Percentiles rank a stretch among this genome's conserved stretches.
These are phyloP conservation scores for Fabriciana adippe DNA, from an alignment of 2,888 invertebrate genomes.

Conservation along the genomic window DNA sequence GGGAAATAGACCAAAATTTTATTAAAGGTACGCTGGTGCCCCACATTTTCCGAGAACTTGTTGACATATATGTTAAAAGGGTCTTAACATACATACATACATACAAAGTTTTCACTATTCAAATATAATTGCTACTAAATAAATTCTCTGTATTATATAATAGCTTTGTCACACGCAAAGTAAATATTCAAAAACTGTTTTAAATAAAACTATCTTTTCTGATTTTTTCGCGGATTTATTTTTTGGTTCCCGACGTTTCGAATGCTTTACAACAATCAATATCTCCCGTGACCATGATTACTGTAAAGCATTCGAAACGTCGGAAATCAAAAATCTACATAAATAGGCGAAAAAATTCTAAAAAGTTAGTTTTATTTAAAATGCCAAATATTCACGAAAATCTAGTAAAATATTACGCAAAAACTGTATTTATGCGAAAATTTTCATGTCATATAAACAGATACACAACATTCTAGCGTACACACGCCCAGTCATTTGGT, in stretches of 20 bases:
- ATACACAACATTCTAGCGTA: slow-evolving; percentile 6
- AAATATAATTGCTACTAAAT: not conserved
- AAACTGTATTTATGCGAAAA: not conserved
- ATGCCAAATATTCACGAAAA: too few relatives aligned
- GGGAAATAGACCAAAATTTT: slow-evolving; percentile 17
- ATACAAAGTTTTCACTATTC: too few relatives aligned
- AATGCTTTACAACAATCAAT: too few relatives aligned
- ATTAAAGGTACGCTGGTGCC: slow-evolving; percentile 13
- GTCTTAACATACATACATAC: not conserved
- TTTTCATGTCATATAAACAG: not conserved
- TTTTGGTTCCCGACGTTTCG: too few relatives aligned
- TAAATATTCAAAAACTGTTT: not conserved
- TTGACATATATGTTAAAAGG: slow-evolving; percentile 22
- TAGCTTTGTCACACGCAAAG: not conserved
- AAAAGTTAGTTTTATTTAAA: too few relatives aligned
- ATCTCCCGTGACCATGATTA: too few relatives aligned
- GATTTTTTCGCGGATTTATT: too few relatives aligned
- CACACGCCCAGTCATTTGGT: slow-evolving; percentile 16
- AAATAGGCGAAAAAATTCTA: too few relatives aligned
- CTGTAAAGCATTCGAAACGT: too few relatives aligned
- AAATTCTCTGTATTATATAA: not conserved
- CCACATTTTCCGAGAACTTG: slow-evolving; percentile 12
- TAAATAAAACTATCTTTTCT: too few relatives aligned
- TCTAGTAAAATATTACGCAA: too few relatives aligned
- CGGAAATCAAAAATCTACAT: too few relatives aligned